Conservation (phyloP, 2,797 vertebrate species). For the Pagetopsis macropterus region DNA sequence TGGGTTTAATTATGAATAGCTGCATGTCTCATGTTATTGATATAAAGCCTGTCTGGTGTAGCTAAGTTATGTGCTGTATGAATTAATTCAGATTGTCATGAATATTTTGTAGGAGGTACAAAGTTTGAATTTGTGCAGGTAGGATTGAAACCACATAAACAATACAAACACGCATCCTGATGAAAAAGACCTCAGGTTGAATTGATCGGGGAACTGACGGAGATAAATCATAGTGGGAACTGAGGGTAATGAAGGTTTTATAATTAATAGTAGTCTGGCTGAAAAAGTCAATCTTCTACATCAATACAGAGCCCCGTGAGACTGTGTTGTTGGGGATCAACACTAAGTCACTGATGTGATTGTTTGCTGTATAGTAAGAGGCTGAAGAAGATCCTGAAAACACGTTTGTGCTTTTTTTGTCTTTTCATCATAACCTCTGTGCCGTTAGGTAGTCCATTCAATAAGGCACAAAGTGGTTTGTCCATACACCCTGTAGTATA, state of each 20-base stretch:
- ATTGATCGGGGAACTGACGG: not conserved
- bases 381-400: not conserved
- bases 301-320: conserved; percentile 19
- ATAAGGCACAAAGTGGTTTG: not conserved
- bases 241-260: conserved; percentile 4
- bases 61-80: not conserved
- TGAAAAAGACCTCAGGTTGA: not conserved
- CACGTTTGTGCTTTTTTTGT: not conserved
- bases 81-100: not conserved
- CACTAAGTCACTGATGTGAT: not conserved
- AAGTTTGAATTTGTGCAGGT: not conserved
- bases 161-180: not conserved
- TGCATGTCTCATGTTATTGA: not conserved
- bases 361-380: conserved; percentile 6
- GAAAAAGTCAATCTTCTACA: conserved; percentile 9
- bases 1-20: not conserved
- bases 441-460: not conserved
- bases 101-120: not conserved
- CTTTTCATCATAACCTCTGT: not conserved
- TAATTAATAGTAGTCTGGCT: conserved; percentile 14
- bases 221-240: no score
- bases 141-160: not conserved
- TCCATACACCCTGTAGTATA: not conserved
- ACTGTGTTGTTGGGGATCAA: not conserved
- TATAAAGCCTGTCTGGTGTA: not conserved